Evolutionary conservation across 2,797 vertebrate genomes (phyloP).

Genomic region (Acropternis orthonyx): DNA sequence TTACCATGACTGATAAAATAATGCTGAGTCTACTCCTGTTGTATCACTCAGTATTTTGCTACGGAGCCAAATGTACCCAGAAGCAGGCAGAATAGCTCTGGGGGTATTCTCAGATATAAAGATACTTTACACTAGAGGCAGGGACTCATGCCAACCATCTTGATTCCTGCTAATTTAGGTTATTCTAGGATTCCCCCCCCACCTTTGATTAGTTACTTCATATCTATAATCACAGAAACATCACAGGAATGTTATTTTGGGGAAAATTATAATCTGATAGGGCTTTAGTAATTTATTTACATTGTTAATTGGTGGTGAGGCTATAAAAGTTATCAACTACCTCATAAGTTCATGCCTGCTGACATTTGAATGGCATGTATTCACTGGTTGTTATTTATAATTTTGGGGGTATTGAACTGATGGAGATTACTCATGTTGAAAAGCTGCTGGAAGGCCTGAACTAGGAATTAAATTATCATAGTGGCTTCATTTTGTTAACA

Average conservation of each 20-base stretch:
- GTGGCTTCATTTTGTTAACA: conserved; percentile 64
- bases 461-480: conserved; percentile 66
- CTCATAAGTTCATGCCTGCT: conserved; percentile 6
- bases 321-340: conserved; percentile 6
- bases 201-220: conserved; percentile 10
- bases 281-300: conserved; percentile 30
- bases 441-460: conserved; percentile 63
- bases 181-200: background rate
- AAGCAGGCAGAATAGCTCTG: background rate
- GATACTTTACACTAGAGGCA: background rate
- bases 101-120: background rate
- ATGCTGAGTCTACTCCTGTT: background rate
- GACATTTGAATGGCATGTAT: conserved; percentile 17
- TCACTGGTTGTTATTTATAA: conserved; percentile 49
- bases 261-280: background rate
- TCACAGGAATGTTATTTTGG: conserved; percentile 1
- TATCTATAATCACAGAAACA: background rate
- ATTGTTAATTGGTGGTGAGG: conserved; percentile 9
- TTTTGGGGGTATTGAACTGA: conserved; percentile 46
- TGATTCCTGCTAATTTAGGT: background rate
- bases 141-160: background rate
- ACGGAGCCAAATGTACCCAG: background rate
- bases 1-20: background rate
- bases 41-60: background rate
- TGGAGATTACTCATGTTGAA: conserved; percentile 60